Evolutionary conservation across 2,797 vertebrate genomes (phyloP).

Genomic region (Malurus leucopterus): DNA sequence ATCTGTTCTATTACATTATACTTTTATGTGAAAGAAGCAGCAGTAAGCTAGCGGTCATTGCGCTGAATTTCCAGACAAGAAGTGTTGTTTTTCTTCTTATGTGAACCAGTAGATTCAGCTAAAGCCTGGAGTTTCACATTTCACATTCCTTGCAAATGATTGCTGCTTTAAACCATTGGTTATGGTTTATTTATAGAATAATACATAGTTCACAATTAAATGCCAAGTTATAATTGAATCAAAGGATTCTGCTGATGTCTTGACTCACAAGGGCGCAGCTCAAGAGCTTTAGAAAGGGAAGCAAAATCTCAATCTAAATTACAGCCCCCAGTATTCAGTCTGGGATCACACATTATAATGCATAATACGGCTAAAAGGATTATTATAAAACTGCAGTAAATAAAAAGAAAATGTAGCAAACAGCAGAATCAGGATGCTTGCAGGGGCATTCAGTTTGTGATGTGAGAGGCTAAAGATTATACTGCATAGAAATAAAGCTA

Average conservation of each 20-base stretch:
- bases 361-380: slow-evolving; percentile 4
- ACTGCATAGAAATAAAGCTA: not conserved
- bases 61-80: not conserved
- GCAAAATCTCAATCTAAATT: slow-evolving; percentile 31
- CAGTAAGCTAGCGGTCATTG: not conserved
- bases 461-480: not conserved
- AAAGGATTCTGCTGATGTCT: slow-evolving; percentile 49
- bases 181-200: slow-evolving; percentile 48
- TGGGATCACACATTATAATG: not conserved
- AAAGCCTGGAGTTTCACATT: not conserved
- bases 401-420: slow-evolving; percentile 26
- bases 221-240: slow-evolving; percentile 44
- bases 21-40: not conserved
- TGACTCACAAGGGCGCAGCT: not conserved
- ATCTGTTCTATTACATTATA: not conserved
- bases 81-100: not conserved
- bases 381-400: slow-evolving; percentile 40
- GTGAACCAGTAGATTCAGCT: not conserved
- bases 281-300: slow-evolving; percentile 30
- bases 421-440: slow-evolving; percentile 16
- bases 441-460: not conserved
- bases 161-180: slow-evolving; percentile 28
- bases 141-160: not conserved
- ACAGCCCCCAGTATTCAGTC: not conserved
- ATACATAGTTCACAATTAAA: slow-evolving; percentile 45